Evolutionary conservation across 2,113 vertebrate genomes (phyloP).

Genomic region (Lamprotornis superbus): DNA sequence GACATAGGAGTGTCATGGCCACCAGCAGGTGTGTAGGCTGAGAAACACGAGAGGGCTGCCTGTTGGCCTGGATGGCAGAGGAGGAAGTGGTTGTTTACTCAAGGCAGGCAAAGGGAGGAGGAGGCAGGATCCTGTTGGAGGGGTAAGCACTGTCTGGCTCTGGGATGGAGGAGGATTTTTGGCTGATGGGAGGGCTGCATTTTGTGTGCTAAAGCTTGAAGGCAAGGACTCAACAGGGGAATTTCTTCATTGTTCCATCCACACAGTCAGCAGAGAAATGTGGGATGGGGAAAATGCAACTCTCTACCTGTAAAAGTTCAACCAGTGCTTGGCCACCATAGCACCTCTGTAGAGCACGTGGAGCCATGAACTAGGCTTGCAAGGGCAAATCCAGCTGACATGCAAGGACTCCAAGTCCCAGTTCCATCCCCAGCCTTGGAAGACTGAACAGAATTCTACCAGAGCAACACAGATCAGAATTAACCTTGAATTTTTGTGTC

Average conservation of each 20-base stretch:
- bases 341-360: neutral
- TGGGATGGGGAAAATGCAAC: neutral
- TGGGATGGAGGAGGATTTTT: neutral
- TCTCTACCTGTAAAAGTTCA: neutral
- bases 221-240: neutral
- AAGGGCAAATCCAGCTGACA: neutral
- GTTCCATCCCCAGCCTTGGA: neutral
- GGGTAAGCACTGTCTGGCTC: neutral
- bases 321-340: rapidly evolving
- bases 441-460: neutral
- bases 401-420: neutral
- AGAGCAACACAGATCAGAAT: neutral
- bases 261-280: neutral
- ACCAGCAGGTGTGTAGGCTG: neutral
- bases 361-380: neutral
- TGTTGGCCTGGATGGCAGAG: neutral
- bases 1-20: neutral
- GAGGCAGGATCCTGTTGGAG: neutral
- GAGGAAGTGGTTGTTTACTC: neutral
- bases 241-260: neutral
- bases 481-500: neutral
- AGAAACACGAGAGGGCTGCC: neutral
- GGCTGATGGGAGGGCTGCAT: neutral
- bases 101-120: neutral
- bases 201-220: neutral